These are phyloP conservation scores for Saturnia pavonia DNA, from an alignment of 2,888 invertebrate species.

Conservation along the genomic window DNA sequence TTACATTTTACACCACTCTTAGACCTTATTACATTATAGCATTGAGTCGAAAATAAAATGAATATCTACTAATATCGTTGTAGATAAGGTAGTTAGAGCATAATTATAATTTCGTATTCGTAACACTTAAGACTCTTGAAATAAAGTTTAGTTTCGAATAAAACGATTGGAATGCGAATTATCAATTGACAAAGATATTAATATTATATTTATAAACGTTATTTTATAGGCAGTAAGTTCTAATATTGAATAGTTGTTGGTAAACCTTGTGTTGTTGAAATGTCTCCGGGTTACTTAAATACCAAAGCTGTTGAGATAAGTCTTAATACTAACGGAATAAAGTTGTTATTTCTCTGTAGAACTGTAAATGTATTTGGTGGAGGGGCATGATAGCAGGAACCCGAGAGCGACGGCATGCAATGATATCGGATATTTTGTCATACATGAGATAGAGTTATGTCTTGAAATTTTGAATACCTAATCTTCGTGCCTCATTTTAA, in stretches of 20 bases:
- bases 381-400: slow-evolving; percentile 61
- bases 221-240: background rate
- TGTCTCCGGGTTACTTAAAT: slow-evolving; percentile 15
- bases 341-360: slow-evolving; percentile 20
- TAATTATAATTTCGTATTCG: background rate
- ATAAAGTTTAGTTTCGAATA: background rate
- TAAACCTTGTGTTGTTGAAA: slow-evolving; percentile 13
- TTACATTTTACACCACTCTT: slow-evolving; percentile 1
- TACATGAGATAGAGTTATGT: slow-evolving; percentile 41
- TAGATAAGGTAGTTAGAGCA: background rate
- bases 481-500: background rate
- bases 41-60: background rate
- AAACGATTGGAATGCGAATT: slow-evolving; percentile 5
- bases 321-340: slow-evolving; percentile 12
- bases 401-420: slow-evolving; percentile 76
- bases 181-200: slow-evolving; percentile 9
- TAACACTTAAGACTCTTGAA: background rate
- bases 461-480: background rate
- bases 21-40: background rate
- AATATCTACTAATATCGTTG: background rate
- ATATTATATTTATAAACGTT: background rate
- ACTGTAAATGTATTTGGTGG: slow-evolving; percentile 32
- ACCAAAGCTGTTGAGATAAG: background rate
- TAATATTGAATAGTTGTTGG: background rate
- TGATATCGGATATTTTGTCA: slow-evolving; percentile 50